These are phyloP conservation scores for Haemorhous mexicanus DNA, from an alignment of 2,113 vertebrate genomes.

Conservation along the genomic window DNA sequence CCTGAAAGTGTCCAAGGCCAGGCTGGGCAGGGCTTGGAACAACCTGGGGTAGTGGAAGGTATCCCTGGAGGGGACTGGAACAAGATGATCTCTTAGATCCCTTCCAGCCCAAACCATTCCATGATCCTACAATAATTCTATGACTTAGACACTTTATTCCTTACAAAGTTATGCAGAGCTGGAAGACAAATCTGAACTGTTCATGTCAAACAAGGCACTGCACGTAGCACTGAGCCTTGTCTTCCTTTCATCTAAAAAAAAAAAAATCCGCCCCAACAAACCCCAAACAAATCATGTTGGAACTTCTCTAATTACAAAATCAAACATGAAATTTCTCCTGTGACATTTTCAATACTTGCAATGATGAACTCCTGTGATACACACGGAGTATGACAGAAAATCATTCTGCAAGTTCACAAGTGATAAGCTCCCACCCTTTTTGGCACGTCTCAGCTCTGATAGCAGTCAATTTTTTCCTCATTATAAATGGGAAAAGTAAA, in stretches of 20 bases:
- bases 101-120: not conserved
- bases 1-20: not conserved
- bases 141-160: not conserved
- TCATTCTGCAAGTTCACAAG: not conserved
- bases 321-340: not conserved
- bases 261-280: not conserved
- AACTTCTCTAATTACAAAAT: constrained; percentile 3
- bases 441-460: not conserved
- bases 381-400: not conserved
- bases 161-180: not conserved
- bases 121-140: not conserved
- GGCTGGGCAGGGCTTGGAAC: fast-evolving
- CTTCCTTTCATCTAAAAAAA: not conserved
- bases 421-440: not conserved
- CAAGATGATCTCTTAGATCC: not conserved
- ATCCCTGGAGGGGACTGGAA: not conserved
- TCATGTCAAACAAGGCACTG: not conserved
- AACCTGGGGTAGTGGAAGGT: not conserved
- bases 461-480: not conserved
- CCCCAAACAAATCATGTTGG: not conserved
- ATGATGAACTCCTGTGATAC: not conserved
- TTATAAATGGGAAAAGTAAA: constrained; percentile 18
- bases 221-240: fast-evolving
- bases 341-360: not conserved
- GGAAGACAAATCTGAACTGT: not conserved